Evolutionary conservation across 2,113 vertebrate genomes (phyloP), one percentile per base, ranked within the genome.

Genomic region (Siphamia tubifer): DNA sequence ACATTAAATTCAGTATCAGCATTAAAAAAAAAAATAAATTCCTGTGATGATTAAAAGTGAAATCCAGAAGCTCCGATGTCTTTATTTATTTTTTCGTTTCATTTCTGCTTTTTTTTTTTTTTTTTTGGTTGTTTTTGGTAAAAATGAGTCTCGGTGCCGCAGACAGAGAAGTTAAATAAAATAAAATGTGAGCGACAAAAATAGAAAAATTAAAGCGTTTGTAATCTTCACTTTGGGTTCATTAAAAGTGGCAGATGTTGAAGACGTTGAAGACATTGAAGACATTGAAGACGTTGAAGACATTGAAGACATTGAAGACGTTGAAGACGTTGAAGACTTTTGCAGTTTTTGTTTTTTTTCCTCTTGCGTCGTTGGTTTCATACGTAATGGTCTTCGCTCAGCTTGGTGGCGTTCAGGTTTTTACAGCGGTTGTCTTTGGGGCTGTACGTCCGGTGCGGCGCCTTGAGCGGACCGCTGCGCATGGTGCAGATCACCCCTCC

Each of bases 401-500:
- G 84, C 54, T 85, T 88, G 61, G 87, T 91, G 65, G 93, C 89
- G 23, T 92, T 93, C 78, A 90, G 75, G 90, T 95, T 94, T 92
- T 96, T 94, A 25, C 91, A 93, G 7, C 94, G 94, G 93, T 99
- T 98, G 93, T 98, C 96, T 88, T 96, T 94, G 81, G 94, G 94
- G 90, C 92, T 92, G 87, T 87, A 91, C 39, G 92, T 95, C 93
- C 95, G 93, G 79, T 89, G 91, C 28, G 94, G 92, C 53, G 91
- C 92, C 79, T 93, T 93, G 71, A 92, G 84, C 0, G 93, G 91
- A 7, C 89, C 81, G 63, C 86, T 87, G 74, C 80, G 92, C 6
- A 86, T 75, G 1, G 89, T 91, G 84, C 93, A 94, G 77, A 91
- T 64, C 42, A 86, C 30, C 24, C 84, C 79, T 7, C 69, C 71